phyloP scores from a whole-genome alignment of 2,888 invertebrate species.

The Rhodophaea formosa region DNA sequence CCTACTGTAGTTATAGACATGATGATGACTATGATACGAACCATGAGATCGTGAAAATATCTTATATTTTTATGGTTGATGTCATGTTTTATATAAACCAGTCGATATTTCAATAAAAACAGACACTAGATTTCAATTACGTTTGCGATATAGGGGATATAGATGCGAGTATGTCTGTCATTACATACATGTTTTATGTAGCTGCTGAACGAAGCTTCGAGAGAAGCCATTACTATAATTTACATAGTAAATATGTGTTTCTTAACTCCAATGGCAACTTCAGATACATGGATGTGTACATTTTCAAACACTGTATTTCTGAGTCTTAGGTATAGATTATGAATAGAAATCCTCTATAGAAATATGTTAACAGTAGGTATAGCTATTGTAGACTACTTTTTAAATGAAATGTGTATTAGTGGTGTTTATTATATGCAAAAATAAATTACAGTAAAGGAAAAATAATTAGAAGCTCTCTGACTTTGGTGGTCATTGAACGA shows the following conservation, averaged over 20 bases:
- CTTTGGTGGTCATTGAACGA: no score
- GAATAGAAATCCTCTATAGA: background rate
- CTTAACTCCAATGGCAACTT: background rate
- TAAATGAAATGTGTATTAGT: no score
- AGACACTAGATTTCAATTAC: conserved; percentile 8
- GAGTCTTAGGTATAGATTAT: background rate
- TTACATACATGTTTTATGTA: conserved; percentile 8
- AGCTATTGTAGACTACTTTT: no score
- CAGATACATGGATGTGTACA: background rate
- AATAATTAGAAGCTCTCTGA: no score
- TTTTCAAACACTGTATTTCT: background rate
- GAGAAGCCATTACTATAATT: conserved; percentile 8
- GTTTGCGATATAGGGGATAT: background rate
- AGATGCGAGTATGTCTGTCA: conserved; percentile 6
- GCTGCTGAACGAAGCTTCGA: background rate
- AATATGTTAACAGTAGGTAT: no score
- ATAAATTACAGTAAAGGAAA: no score
- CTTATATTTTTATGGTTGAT: no score
- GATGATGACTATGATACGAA: no score
- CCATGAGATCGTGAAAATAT: no score
- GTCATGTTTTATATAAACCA: no score
- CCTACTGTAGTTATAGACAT: no score
- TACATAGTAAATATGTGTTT: conserved; percentile 5
- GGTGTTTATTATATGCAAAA: no score
- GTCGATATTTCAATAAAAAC: conserved; percentile 15